These are phyloP conservation scores for Cheilosia pagana DNA, from an alignment of 2,888 invertebrate species.

Conservation along the genomic window DNA sequence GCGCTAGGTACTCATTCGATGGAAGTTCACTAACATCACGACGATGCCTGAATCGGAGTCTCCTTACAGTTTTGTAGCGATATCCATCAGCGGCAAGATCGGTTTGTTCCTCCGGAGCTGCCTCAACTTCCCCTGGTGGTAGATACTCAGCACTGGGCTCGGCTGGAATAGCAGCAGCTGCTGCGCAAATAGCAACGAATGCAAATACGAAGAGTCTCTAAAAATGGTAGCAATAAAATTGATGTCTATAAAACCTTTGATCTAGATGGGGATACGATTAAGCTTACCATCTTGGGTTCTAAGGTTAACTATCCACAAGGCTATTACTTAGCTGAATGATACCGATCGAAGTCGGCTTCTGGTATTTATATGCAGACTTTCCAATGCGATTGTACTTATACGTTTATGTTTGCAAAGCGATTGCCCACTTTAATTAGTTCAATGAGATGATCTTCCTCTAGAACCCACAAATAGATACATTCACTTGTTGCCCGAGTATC, in stretches of 20 bases:
- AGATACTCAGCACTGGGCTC: constrained; percentile 51
- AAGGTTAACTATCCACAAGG: not conserved
- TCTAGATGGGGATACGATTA: not conserved
- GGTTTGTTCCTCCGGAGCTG: not conserved
- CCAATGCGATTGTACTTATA: not conserved
- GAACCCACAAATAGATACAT: too few species aligned
- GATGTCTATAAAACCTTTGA: too few species aligned
- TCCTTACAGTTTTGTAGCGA: constrained; percentile 78
- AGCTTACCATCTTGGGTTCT: constrained; percentile 8
- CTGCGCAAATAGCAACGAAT: constrained; percentile 74
- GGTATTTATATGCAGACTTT: not conserved
- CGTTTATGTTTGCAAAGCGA: not conserved
- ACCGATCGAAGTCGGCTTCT: not conserved
- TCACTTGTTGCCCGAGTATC: too few species aligned
- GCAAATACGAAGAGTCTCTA: constrained; percentile 37
- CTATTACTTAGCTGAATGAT: constrained; percentile 2
- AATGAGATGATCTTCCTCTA: too few species aligned
- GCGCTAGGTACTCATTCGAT: too few species aligned
- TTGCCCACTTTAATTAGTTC: not conserved
- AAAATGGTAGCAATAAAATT: not conserved
- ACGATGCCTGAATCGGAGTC: too few species aligned
- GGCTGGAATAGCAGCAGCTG: constrained; percentile 78
- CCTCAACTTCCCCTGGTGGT: constrained; percentile 3
- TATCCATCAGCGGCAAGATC: constrained; percentile 76
- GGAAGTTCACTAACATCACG: too few species aligned